Conservation (phyloP, 2,797 vertebrate genomes). For the Moxostoma hubbsi region DNA sequence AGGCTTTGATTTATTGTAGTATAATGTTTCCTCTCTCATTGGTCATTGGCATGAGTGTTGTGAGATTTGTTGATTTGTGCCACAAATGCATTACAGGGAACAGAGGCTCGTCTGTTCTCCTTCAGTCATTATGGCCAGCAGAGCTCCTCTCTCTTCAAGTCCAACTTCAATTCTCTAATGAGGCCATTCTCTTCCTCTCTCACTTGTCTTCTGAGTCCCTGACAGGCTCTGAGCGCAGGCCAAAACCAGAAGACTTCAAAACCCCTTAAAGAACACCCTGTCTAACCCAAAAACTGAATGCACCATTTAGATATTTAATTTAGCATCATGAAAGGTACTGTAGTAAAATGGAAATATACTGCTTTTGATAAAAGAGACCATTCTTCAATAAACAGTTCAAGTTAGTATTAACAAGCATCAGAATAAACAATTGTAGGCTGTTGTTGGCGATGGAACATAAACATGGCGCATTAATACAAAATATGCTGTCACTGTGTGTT, state of each 20-base stretch:
- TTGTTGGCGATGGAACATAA: too few species aligned
- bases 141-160: slow-evolving; percentile 49
- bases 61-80: slow-evolving; percentile 52
- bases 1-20: slow-evolving; percentile 8
- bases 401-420: too few species aligned
- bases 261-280: slow-evolving; percentile 24
- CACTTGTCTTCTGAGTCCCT: slow-evolving; percentile 52
- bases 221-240: slow-evolving; percentile 54
- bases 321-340: not conserved
- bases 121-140: slow-evolving; percentile 62
- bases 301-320: slow-evolving; percentile 18
- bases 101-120: slow-evolving; percentile 72
- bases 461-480: too few species aligned
- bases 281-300: slow-evolving; percentile 15
- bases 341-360: too few species aligned
- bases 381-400: too few species aligned
- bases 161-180: slow-evolving; percentile 55
- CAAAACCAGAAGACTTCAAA: slow-evolving; percentile 49
- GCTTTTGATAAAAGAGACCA: too few species aligned
- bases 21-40: not conserved
- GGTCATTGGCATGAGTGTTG: not conserved
- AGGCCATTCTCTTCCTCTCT: slow-evolving; percentile 57
- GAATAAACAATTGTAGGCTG: too few species aligned
- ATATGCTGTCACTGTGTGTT: too few species aligned
- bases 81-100: slow-evolving; percentile 73